Base-by-base conservation (phyloP, 1,140 invertebrate species). In the Onthophagus taurus region DNA sequence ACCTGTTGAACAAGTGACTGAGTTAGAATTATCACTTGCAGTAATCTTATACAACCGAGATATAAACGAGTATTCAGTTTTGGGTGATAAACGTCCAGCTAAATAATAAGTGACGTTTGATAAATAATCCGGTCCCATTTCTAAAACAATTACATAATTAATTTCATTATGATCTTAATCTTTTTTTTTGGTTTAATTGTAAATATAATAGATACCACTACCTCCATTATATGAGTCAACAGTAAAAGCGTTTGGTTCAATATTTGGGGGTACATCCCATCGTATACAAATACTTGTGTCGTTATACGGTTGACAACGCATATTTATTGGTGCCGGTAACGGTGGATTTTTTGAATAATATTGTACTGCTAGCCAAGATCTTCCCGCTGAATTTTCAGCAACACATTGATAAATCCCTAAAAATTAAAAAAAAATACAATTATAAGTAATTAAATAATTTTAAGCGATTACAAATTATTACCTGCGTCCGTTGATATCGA, bases 371-470 rank as follows among this genome's bases (percentile, higher is more conserved):
- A 73, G 72, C 71, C 79, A 81, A 47, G 69, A 68, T 56, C 70
- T 73, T 24, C 82, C 82, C 8, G 72, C 74, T 5, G 63, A 60
- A 63, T 83, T 86, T n/a, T 72, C 65, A 3, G 78, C 81, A 12
- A 85, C 64, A 61, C 85, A 88, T 60, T 88, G 83, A 61, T 88
- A 88, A 39, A 85, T 66, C 19, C 81, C 84, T 51, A 49, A 47
- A 53, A 44, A 45, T 23, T 7, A 7, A 26, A 7, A n/a, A 26
- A 26, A 26, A 7, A 26, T n/a, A 26, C 24, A 26, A 7, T 26
- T 7, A 7, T 26, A 7, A 26, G 7, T 26, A 26, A 26, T 7
- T 7, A n/a, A 26, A 7, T 26, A 26, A 26, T 7, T 26, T 7
- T 26, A 26, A 26, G 7, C 24, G 24, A 26, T 26, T n/a, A n/a